A percentile compares a stretch with the other conserved stretches of the same genome.
Evolutionary conservation across 1,140 invertebrate species (phyloP).

Genomic region (Drosophila parvula): DNA sequence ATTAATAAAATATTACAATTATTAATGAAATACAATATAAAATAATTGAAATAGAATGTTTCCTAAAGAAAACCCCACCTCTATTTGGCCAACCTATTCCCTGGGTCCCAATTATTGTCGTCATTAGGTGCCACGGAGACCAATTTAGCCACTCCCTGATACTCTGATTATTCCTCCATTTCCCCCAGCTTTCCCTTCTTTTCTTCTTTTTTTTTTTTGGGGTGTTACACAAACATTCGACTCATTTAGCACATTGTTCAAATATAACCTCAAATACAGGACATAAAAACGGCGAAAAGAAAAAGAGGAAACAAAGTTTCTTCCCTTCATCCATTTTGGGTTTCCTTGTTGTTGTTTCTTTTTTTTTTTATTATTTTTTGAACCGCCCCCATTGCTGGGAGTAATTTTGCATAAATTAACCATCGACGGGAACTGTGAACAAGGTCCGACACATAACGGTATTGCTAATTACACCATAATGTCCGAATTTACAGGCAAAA

Average conservation of each 20-base stretch:
- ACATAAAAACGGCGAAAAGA: slow-evolving; percentile 7
- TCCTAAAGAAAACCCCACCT: background rate
- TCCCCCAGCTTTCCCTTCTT: background rate
- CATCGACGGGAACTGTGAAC: slow-evolving; percentile 45
- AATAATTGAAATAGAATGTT: background rate
- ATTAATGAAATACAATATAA: too few species aligned
- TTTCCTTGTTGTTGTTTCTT: background rate
- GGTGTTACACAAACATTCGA: slow-evolving; percentile 56
- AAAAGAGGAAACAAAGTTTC: slow-evolving; percentile 22
- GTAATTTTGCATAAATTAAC: slow-evolving; percentile 73
- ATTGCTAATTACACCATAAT: slow-evolving; percentile 78
- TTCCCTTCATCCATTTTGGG: slow-evolving; percentile 1
- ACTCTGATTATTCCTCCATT: slow-evolving; percentile 13
- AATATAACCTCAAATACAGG: slow-evolving; percentile 56
- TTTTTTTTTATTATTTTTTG: background rate
- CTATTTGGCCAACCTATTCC: background rate
- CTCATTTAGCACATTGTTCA: slow-evolving; percentile 78
- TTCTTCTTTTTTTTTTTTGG: background rate
- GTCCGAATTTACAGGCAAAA: slow-evolving; percentile 57
- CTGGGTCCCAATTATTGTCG: background rate
- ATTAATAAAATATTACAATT: slow-evolving; percentile 12
- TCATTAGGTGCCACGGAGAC: background rate
- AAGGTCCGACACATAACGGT: slow-evolving; percentile 63
- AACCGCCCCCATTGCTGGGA: slow-evolving; percentile 3
- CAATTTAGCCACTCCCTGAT: slow-evolving; percentile 4